These are phyloP conservation scores for Climacteris rufus DNA, from an alignment of 2,113 vertebrate species.

Conservation along the genomic window DNA sequence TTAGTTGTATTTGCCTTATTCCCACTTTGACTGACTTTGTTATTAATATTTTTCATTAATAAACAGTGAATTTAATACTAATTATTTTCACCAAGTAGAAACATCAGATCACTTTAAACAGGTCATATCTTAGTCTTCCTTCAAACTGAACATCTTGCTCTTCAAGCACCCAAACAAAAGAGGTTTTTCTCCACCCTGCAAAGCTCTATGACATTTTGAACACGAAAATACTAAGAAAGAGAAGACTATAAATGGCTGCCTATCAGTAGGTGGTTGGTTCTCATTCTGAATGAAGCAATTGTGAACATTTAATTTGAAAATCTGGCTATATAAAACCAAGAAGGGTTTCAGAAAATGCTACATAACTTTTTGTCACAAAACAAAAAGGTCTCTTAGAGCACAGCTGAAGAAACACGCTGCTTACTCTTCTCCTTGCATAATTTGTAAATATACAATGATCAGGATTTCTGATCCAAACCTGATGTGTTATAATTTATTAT, in stretches of 20 bases:
- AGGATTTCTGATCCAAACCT: not conserved
- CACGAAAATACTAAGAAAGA: not conserved
- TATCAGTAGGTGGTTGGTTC: not conserved
- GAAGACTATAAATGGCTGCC: not conserved
- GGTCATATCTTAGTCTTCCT: not conserved
- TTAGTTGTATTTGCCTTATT: not conserved
- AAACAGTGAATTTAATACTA: not conserved
- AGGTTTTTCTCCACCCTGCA: not conserved
- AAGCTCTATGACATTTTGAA: not conserved
- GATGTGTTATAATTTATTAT: not conserved
- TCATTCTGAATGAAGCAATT: not conserved
- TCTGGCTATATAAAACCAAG: not conserved
- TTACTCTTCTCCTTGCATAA: not conserved
- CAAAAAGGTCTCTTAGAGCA: not conserved
- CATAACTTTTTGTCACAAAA: not conserved
- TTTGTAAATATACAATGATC: not conserved
- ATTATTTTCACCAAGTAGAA: not conserved
- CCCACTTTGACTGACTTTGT: not conserved
- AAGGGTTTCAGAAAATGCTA: not conserved
- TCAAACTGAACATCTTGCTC: not conserved
- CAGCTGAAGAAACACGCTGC: not conserved
- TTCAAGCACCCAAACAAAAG: not conserved
- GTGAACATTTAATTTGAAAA: not conserved
- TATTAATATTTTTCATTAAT: not conserved
- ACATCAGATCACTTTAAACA: not conserved